Evolutionary conservation across 2,113 vertebrate genomes (phyloP), one percentile per base, ranked within the genome.

Genomic region (Ahaetulla prasina): DNA sequence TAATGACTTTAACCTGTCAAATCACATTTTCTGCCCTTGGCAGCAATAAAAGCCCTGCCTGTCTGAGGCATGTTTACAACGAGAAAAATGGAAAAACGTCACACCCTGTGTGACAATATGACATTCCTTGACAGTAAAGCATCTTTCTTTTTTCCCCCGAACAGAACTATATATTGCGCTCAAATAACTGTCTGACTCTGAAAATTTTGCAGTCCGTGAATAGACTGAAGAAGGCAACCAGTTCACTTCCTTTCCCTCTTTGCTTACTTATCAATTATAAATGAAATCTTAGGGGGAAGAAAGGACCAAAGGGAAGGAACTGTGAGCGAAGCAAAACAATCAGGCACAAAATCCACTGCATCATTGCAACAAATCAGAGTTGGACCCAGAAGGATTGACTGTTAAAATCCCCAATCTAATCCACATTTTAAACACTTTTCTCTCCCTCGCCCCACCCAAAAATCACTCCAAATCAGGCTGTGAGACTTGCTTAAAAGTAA

Each of bases 1-100:
- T 95, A 94, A 95, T 89, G 94, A 91, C 91, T 96, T 95, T 53
- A 94, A 96, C 95, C 95, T 90, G 94, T 93, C 22, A 93, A 96
- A 95, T 92, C 89, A 30, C 49, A 92, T 68, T 91, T 92, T 80
- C 18, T 43, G 35, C n/a, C 90, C 68, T 87, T 95, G 95, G 94
- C 96, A 95, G 96, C 92, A 95, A 91, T 85, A 52, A 94, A 95
- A 95, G 90, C 23, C 74, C 18, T n/a, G 35, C 22, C 55, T 1
- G 89, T 63, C 92, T 35, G 92, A 91, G 80, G 90, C 53, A 35
- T 93, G 94, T 96, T 96, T 96, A 96, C 94, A 95, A 84, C 90
- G 94, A 92, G 84, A 87, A 96, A 96, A 96, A 95, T 93, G 49
- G 74, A 95, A 96, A 91, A 50, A 9, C 91, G 85, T 94, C 12